Evolutionary conservation across 2,888 invertebrate genomes (phyloP).

Genomic region (Ypsolopha scabrella): DNA sequence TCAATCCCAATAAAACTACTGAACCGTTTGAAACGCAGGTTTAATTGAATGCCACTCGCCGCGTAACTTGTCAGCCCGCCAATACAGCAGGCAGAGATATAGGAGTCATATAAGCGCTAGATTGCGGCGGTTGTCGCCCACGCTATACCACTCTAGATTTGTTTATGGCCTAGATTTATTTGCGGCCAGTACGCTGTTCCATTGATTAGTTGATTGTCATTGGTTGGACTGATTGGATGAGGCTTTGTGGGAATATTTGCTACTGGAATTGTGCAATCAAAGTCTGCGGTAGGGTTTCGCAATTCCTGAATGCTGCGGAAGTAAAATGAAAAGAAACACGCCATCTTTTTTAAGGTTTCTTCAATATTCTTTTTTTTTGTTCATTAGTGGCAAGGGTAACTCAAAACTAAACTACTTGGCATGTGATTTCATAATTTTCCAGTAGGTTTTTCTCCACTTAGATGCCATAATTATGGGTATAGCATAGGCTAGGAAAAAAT

Average conservation of each 20-base stretch:
- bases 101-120: neutral
- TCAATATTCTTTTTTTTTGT: too few relatives aligned
- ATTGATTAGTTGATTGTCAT: constrained; percentile 1
- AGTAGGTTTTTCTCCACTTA: too few relatives aligned
- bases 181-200: neutral
- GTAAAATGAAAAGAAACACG: too few relatives aligned
- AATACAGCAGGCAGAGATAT: neutral
- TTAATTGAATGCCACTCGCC: neutral
- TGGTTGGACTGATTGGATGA: neutral
- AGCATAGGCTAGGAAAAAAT: too few relatives aligned
- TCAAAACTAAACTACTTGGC: too few relatives aligned
- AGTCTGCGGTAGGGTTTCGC: neutral
- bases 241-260: neutral
- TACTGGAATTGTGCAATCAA: neutral
- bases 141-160: neutral
- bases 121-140: neutral
- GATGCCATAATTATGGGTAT: too few relatives aligned
- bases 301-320: neutral
- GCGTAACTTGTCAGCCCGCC: constrained; percentile 2
- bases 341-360: too few relatives aligned
- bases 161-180: constrained; percentile 1
- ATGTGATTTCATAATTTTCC: too few relatives aligned
- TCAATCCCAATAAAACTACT: too few relatives aligned
- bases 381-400: too few relatives aligned
- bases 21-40: too few relatives aligned